Percentiles rank a stretch among this genome's conserved stretches.
Conservation (phyloP, 2,888 invertebrate genomes). For the Parnassius smintheus region DNA sequence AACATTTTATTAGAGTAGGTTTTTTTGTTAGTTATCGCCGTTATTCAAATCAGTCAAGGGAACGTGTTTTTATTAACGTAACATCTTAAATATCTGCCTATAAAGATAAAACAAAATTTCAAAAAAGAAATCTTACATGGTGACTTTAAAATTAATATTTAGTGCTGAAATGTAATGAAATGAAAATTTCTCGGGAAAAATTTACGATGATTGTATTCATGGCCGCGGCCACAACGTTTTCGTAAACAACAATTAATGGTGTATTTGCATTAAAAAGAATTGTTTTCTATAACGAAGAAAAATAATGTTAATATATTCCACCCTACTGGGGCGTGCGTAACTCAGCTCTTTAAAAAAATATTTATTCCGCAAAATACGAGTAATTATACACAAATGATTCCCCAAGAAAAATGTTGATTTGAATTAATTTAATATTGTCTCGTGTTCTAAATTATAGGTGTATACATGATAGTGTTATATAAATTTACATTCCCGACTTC, state of each 20-base stretch:
- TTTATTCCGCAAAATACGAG: neutral
- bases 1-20: too few relatives aligned
- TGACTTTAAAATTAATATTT: too few relatives aligned
- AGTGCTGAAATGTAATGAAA: neutral
- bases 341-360: neutral
- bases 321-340: neutral
- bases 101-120: too few relatives aligned
- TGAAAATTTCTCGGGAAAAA: neutral
- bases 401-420: neutral
- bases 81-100: too few relatives aligned
- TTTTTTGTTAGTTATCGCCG: too few relatives aligned
- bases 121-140: too few relatives aligned
- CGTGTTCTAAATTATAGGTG: too few relatives aligned
- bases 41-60: too few relatives aligned
- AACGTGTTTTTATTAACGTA: too few relatives aligned
- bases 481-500: too few relatives aligned
- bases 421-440: too few relatives aligned
- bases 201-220: neutral
- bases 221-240: neutral
- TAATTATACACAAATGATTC: neutral
- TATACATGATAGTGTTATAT: too few relatives aligned
- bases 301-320: conserved; percentile 1
- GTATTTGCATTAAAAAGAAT: conserved; percentile 2
- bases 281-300: neutral
- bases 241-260: neutral